Evolutionary conservation across 2,113 vertebrate genomes (phyloP), one percentile per base, ranked within the genome.

Genomic region (Eudyptes chrysolophus): DNA sequence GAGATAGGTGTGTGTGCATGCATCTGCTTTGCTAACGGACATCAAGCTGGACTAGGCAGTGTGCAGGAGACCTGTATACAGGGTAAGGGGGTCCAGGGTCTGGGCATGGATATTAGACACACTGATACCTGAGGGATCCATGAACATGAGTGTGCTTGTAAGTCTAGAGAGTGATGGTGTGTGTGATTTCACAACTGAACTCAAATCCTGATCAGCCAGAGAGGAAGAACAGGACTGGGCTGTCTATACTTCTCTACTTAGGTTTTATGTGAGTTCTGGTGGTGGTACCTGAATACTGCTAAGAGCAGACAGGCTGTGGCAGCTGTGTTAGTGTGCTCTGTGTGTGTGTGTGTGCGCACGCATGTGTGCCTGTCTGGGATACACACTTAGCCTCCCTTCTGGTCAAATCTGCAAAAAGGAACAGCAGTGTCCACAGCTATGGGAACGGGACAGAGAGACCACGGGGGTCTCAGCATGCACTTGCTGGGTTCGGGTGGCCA

Each of bases 331-430:
- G 46, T 34, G 64, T 44, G 16, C 24, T 51, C 19, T 46, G 51
- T 0, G 1, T 17, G n/a, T n/a, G 29, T 17, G 8, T 6, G 8
- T 38, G 13, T 27, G 16, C 25, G 26, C 7, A 8, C 42, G 2
- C 42, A 6, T 15, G 42, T 13, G 15, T 18, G 15, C 30, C n/a
- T 75, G 17, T 32, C 44, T 57, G 16, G 29, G 19, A 25, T 17
- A 30, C 13, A 16, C 10, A 25, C 29, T 27, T 51, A 24, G 8
- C 2, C n/a, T 75, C 40, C 10, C 15, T 87, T 62, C 48, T 55
- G 34, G 16, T 22, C 40, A 64, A 17, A 44, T 27, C n/a, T 27
- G 27, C 36, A 72, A 44, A 82, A 54, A 55, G 5, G 8, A 62
- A 32, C 25, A 54, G 16, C 7, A 13, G 18, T 5, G 29, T 19